Base-by-base conservation (phyloP, 1,140 invertebrate species). In the Zaprionus gabonicus region DNA sequence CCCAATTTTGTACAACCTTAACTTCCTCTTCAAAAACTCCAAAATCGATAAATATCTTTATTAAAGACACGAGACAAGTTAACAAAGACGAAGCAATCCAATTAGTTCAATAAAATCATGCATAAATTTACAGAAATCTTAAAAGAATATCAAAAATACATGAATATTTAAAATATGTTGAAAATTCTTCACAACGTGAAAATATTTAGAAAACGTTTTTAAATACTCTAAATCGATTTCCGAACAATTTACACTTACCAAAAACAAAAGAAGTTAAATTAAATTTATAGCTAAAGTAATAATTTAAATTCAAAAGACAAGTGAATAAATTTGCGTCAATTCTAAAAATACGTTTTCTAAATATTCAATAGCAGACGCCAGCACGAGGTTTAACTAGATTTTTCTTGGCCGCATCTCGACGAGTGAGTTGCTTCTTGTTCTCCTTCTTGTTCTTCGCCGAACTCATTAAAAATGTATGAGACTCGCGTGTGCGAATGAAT, bases 391-490 rank as follows among this genome's bases (percentile, higher is more conserved):
- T 51, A 36, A 1, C 15, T 12, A 36, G 31, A 53, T 34, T 53
- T 36, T 64, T 64, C 46, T 63, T 23, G 17, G n/a, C n/a, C 28
- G 49, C 28, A 15, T 17, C 44, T 44, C 36, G 56, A 31, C 34
- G 68, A 68, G 36, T 55, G 28, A 62, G 28, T 28, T 65, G 20
- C 31, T 64, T 60, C 4, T 25, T 51, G 9, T 20, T 49, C 25
- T 10, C 23, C 12, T 27, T 55, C 17, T 49, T 49, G 13, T 28
- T 28, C 38, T 20, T 56, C 17, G 7, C 5, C 15, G 12, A 46
- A 49, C 46, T 68, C 57, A 68, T 69, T 73, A 62, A 60, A 55
- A 73, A 73, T 69, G 36, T 46, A 62, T 60, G 57, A 38, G 31
- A 34, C 31, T 10, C 31, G 71, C 57, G 49, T 34, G 20, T 46